Evolutionary conservation across 2,888 invertebrate genomes (phyloP), one percentile per base, ranked within the genome.

Genomic region (Neelides folsomi): DNA sequence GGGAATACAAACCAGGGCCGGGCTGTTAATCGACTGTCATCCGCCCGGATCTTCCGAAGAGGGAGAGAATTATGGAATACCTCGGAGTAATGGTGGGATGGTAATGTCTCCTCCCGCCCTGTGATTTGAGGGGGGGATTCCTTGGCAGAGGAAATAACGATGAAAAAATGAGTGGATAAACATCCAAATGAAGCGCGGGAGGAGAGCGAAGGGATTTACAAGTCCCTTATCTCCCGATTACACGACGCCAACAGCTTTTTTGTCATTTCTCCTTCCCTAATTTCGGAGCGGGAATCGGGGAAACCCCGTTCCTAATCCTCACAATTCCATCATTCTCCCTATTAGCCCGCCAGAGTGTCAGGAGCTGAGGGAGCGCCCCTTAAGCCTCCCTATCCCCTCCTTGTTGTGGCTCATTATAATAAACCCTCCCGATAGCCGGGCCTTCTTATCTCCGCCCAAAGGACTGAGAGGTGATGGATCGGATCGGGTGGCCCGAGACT

Each of bases 141-240:
- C 51, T 58, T 59, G 59, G 59, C 59, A 57, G 41, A 41, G 56
- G 56, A 63, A 59, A 60, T 57, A 61, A 64, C 56, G 59, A 64
- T 58, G 62, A 58, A 62, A 61, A 62, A 61, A 62, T 62, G 64
- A 62, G 60, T 58, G 60, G 64, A 64, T 64, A 64, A 60, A 62
- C 64, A 64, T 57, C 56, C 55, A 57, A 58, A 58, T 60, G 54
- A 56, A 56, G 52, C 51, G 53, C 58, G 56, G 54, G 52, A 52
- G 51, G 52, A 50, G 52, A 53, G 51, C 47, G 56, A 55, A 55
- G 60, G 60, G 59, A 62, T 62, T 62, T 61, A 56, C 57, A 56
- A 58, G 55, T 56, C 60, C 64, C 62, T 64, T 64, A 64, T 64
- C 64, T 62, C 59, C 56, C 60, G 51, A 64, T 62, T 64, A 64